These are phyloP conservation scores for Alectura lathami DNA, from an alignment of 2,113 vertebrate species.

Conservation along the genomic window DNA sequence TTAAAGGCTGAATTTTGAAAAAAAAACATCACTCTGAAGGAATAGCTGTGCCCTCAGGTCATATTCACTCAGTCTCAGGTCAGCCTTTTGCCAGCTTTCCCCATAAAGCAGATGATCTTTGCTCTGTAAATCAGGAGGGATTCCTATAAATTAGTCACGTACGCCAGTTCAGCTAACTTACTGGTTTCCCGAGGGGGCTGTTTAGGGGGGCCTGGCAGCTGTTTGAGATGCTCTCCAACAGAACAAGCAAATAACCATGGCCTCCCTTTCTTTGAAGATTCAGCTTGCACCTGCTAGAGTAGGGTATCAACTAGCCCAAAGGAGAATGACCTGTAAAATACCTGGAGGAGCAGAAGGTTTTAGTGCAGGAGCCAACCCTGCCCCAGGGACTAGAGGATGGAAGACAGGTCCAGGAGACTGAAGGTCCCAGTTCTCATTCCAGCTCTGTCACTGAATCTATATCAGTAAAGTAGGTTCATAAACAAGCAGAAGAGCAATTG, in stretches of 20 bases:
- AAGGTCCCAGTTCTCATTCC: neutral
- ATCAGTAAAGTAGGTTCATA: neutral
- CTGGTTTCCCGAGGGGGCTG: fast-evolving
- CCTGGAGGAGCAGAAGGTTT: neutral
- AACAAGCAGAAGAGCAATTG: neutral
- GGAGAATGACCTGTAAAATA: neutral
- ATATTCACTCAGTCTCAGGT: neutral
- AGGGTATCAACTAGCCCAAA: neutral
- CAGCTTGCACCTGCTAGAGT: neutral
- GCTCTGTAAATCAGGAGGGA: neutral
- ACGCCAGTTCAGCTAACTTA: neutral
- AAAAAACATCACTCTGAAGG: neutral
- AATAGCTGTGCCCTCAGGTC: neutral
- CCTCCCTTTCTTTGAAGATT: neutral
- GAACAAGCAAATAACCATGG: neutral
- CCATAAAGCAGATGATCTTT: neutral
- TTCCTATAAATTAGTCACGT: neutral
- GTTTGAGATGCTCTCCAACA: neutral
- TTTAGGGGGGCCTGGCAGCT: neutral
- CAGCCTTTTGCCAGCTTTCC: neutral
- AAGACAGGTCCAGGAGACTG: neutral
- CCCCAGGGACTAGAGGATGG: neutral
- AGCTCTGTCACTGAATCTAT: neutral
- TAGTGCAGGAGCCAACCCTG: neutral
- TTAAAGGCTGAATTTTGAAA: neutral